These are phyloP conservation scores for Delphinus delphis DNA, from an alignment of 2,113 vertebrate genomes.

Conservation along the genomic window DNA sequence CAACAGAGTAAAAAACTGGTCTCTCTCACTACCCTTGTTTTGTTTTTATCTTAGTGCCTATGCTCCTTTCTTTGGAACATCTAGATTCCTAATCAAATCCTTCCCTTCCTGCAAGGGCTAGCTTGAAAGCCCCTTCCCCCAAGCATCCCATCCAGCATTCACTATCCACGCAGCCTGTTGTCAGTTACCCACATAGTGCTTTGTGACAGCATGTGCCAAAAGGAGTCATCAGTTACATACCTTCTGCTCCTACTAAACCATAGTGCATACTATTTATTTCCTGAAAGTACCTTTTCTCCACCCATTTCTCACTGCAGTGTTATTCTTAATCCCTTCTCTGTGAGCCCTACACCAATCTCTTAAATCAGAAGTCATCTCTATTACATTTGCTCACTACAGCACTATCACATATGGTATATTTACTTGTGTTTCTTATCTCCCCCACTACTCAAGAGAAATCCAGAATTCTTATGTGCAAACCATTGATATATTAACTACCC, in stretches of 20 bases:
- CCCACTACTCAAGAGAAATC: background rate
- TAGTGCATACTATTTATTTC: background rate
- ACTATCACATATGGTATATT: background rate
- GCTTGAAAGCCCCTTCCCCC: background rate
- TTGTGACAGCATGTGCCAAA: background rate
- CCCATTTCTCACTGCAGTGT: background rate
- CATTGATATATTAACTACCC: background rate
- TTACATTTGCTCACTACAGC: background rate
- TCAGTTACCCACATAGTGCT: too few species aligned
- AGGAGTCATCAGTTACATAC: background rate
- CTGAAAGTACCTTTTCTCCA: background rate
- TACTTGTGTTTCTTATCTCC: background rate
- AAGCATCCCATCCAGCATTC: background rate
- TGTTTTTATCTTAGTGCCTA: background rate
- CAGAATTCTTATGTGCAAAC: background rate
- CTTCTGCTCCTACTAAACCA: background rate
- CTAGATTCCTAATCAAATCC: background rate
- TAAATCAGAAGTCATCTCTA: background rate
- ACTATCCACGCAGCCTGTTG: background rate
- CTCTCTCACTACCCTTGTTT: background rate
- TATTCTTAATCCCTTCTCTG: too few species aligned
- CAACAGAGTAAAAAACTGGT: background rate
- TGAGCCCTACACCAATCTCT: background rate
- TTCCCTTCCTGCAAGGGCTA: background rate
- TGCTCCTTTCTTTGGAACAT: background rate